A percentile compares a stretch with the other conserved stretches of the same genome.
Evolutionary conservation across 2,113 vertebrate genomes (phyloP).

Genomic region (Percina caprodes): DNA sequence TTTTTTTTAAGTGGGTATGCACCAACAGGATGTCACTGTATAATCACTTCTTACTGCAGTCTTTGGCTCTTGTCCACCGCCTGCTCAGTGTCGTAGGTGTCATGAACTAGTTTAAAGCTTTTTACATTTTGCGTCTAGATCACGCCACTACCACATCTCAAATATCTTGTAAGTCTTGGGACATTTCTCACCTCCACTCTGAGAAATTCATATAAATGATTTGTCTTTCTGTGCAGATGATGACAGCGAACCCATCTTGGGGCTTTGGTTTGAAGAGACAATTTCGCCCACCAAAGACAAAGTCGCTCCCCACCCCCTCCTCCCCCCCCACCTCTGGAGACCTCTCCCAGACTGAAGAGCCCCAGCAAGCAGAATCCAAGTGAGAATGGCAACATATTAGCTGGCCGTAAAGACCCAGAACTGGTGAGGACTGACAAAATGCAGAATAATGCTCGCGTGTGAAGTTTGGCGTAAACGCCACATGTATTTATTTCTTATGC

Average conservation of each 20-base stretch:
- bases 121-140: conserved; percentile 53
- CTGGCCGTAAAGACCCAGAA: conserved; percentile 97
- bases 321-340: conserved; percentile 93
- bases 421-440: conserved; percentile 84
- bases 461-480: neutral
- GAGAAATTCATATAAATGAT: conserved; percentile 15
- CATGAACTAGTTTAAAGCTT: conserved; percentile 53
- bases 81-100: conserved; percentile 66
- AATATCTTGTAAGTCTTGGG: conserved; percentile 12
- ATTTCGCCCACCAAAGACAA: conserved; percentile 98
- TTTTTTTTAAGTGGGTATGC: conserved; percentile 60
- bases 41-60: conserved; percentile 53
- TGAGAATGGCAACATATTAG: conserved; percentile 97
- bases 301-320: conserved; percentile 93
- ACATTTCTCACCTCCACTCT: neutral
- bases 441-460: neutral
- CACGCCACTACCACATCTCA: conserved; percentile 36
- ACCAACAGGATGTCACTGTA: conserved; percentile 26
- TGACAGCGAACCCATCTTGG: conserved; percentile 97
- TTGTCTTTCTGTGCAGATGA: conserved; percentile 86
- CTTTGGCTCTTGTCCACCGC: conserved; percentile 57
- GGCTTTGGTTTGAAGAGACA: conserved; percentile 99
- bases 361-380: conserved; percentile 92
- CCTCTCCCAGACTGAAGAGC: conserved; percentile 93
- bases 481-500: neutral